These are phyloP conservation scores for Strix aluco DNA, from an alignment of 2,113 vertebrate species.

Conservation along the genomic window DNA sequence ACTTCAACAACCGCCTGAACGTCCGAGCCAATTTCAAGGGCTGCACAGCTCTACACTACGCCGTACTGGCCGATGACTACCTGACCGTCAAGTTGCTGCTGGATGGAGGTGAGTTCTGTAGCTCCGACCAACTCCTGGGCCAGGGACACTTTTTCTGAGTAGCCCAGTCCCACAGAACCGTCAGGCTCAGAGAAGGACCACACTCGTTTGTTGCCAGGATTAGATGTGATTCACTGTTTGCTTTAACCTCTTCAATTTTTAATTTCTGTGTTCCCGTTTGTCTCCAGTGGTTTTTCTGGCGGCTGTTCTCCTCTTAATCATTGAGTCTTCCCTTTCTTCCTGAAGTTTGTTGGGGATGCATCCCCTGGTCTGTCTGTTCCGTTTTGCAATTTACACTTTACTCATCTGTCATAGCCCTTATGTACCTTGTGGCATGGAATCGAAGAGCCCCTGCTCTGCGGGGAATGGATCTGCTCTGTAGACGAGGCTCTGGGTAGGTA, in stretches of 20 bases:
- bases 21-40: slow-evolving; percentile 90
- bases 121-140: neutral
- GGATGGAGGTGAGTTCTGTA: slow-evolving; percentile 79
- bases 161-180: too few species aligned
- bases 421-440: neutral
- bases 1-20: slow-evolving; percentile 93
- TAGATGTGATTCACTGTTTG: neutral
- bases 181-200: neutral
- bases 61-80: slow-evolving; percentile 87
- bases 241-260: neutral
- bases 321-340: neutral
- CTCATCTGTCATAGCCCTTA: neutral
- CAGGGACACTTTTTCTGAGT: neutral
- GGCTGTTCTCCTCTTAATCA: neutral
- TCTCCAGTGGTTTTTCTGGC: neutral
- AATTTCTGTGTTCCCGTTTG: neutral
- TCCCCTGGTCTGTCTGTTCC: neutral
- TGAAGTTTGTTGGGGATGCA: neutral
- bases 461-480: neutral
- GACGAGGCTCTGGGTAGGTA: neutral
- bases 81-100: slow-evolving; percentile 80
- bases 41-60: slow-evolving; percentile 92
- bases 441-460: accelerated
- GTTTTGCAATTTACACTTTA: accelerated
- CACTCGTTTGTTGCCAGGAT: accelerated